These are phyloP conservation scores for Epizoanthus rinbou DNA, from an alignment of 92 coral and sea anemone species.

Conservation along the genomic window DNA sequence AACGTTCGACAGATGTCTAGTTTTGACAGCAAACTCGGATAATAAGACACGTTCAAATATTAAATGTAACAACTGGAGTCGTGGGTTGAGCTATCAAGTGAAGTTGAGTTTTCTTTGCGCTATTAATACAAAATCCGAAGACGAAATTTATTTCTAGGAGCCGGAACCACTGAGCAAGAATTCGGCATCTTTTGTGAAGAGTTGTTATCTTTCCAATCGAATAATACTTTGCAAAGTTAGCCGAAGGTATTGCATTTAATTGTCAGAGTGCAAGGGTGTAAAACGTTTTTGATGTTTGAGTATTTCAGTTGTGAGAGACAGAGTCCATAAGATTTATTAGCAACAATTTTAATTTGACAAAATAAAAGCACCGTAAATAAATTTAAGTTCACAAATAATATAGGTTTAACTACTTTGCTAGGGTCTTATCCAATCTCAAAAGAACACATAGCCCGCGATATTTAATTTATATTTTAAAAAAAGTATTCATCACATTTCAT, in stretches of 20 bases:
- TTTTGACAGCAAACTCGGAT: not conserved
- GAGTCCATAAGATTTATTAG: not conserved
- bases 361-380: not conserved
- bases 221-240: no score
- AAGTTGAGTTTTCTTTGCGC: not conserved
- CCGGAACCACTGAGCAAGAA: slow-evolving; percentile 4
- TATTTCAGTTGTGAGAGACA: not conserved
- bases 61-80: not conserved
- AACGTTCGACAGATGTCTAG: not conserved
- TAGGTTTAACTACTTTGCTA: not conserved
- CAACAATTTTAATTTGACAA: not conserved
- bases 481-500: not conserved
- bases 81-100: not conserved
- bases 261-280: not conserved
- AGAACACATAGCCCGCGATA: not conserved
- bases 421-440: not conserved
- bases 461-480: not conserved
- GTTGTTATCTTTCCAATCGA: not conserved
- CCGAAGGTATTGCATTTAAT: not conserved
- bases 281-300: not conserved
- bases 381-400: not conserved
- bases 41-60: not conserved
- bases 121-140: not conserved
- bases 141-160: slow-evolving; percentile 2
- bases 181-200: not conserved